A percentile compares a stretch with the other conserved stretches of the same genome.
phyloP scores from a whole-genome alignment of 2,113 vertebrate species.

The Gopherus evgoodei region DNA sequence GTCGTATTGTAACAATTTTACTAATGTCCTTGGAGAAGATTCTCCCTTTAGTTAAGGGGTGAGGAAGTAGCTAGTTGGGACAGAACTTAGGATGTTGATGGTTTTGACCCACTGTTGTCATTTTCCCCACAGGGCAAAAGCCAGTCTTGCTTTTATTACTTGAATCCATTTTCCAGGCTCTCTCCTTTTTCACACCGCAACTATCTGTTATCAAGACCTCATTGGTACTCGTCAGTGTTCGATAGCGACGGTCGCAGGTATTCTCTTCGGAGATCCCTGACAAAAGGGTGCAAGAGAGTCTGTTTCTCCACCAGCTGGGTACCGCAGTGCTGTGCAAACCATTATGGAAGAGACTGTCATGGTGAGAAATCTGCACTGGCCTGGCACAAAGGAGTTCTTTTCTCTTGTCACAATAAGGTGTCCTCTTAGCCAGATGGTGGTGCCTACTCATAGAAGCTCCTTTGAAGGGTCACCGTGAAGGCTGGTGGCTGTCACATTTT shows the following conservation, averaged over 20 bases:
- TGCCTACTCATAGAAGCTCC: neutral
- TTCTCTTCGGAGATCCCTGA: neutral
- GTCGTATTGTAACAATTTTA: neutral
- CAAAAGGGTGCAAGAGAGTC: slow-evolving; percentile 79
- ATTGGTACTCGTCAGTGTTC: neutral
- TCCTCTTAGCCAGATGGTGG: rapidly evolving
- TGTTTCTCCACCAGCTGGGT: slow-evolving; percentile 82
- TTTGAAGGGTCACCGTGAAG: neutral
- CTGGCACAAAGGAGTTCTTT: neutral
- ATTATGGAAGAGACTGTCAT: slow-evolving; percentile 88
- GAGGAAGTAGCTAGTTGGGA: neutral
- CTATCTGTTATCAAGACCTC: neutral
- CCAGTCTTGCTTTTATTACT: slow-evolving; percentile 41
- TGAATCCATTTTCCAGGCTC: neutral
- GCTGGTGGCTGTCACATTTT: neutral
- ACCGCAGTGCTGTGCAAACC: slow-evolving; percentile 90
- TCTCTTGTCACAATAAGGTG: neutral
- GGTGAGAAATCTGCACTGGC: slow-evolving; percentile 69
- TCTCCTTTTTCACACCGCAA: slow-evolving; percentile 3
- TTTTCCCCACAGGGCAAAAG: slow-evolving; percentile 70
- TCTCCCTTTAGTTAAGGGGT: neutral
- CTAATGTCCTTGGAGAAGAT: neutral
- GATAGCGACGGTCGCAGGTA: neutral
- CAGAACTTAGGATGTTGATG: neutral
- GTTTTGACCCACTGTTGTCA: neutral